A percentile compares a stretch with the other conserved stretches of the same genome.
phyloP scores from a whole-genome alignment of 2,113 vertebrate species.

The Pleuronectes platessa region DNA sequence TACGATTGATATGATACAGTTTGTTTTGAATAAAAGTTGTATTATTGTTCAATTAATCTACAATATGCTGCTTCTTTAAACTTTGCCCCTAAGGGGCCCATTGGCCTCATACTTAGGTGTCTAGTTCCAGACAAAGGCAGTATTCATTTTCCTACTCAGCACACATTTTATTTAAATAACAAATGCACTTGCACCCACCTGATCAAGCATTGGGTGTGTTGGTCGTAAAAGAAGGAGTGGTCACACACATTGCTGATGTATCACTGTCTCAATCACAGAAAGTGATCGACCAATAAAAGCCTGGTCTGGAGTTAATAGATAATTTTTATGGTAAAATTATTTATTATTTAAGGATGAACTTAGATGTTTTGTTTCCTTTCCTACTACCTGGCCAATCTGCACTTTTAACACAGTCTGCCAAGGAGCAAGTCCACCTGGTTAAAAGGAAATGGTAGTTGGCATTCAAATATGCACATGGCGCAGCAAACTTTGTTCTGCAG shows the following conservation, averaged over 20 bases:
- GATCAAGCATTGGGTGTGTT: not conserved
- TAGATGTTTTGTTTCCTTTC: too few relatives aligned
- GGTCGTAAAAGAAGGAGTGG: not conserved
- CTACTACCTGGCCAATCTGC: too few relatives aligned
- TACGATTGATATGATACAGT: slow-evolving; percentile 42
- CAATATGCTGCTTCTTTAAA: slow-evolving; percentile 19
- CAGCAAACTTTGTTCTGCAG: too few relatives aligned
- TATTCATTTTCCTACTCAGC: not conserved
- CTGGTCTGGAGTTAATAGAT: too few relatives aligned
- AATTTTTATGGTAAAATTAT: too few relatives aligned
- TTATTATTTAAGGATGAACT: too few relatives aligned
- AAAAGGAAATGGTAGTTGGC: too few relatives aligned
- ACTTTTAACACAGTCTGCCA: too few relatives aligned
- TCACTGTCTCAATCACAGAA: not conserved
- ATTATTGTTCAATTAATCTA: slow-evolving; percentile 48
- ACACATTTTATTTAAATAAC: not conserved
- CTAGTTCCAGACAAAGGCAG: slow-evolving; percentile 28
- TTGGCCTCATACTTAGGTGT: not conserved
- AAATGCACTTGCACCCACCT: not conserved
- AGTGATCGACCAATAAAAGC: too few relatives aligned
- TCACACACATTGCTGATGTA: not conserved
- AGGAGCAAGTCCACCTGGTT: too few relatives aligned
- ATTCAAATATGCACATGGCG: too few relatives aligned
- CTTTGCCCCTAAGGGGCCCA: slow-evolving; percentile 23
- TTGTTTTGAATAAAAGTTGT: slow-evolving; percentile 49